These are phyloP conservation scores for Microtus pennsylvanicus DNA, from an alignment of 2,113 vertebrate genomes.

Conservation along the genomic window DNA sequence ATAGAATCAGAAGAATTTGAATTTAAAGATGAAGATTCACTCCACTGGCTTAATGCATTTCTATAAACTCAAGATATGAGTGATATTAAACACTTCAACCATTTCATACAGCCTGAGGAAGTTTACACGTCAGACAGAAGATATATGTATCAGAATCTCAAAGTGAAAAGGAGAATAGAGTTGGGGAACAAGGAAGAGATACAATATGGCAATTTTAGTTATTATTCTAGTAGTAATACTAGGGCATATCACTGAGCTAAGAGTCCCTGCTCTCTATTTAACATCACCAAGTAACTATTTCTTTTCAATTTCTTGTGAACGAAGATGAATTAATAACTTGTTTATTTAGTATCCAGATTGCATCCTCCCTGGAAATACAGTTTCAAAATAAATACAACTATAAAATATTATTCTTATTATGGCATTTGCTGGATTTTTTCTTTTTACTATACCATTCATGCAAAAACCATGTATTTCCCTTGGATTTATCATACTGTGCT, in stretches of 20 bases:
- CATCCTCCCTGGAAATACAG: not conserved
- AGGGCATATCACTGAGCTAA: not conserved
- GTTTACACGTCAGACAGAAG: not conserved
- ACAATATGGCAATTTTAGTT: not conserved
- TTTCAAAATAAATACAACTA: not conserved
- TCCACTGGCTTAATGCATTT: not conserved
- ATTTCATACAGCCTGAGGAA: not conserved
- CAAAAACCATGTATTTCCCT: not conserved
- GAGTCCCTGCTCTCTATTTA: not conserved
- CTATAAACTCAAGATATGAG: not conserved
- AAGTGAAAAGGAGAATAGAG: not conserved
- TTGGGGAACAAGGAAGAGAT: not conserved
- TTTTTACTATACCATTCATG: not conserved
- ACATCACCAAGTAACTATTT: not conserved
- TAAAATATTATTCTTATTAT: slow-evolving; percentile 23
- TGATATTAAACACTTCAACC: not conserved
- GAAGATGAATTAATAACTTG: not conserved
- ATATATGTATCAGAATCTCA: not conserved
- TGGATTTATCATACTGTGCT: not conserved
- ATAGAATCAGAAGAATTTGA: not conserved
- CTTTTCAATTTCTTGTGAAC: slow-evolving; percentile 1
- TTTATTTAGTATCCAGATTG: not conserved
- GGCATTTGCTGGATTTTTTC: not conserved
- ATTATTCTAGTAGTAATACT: not conserved
- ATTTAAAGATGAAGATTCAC: not conserved